phyloP scores from a whole-genome alignment of 2,888 invertebrate genomes.

The Aproaerema taeniolella region DNA sequence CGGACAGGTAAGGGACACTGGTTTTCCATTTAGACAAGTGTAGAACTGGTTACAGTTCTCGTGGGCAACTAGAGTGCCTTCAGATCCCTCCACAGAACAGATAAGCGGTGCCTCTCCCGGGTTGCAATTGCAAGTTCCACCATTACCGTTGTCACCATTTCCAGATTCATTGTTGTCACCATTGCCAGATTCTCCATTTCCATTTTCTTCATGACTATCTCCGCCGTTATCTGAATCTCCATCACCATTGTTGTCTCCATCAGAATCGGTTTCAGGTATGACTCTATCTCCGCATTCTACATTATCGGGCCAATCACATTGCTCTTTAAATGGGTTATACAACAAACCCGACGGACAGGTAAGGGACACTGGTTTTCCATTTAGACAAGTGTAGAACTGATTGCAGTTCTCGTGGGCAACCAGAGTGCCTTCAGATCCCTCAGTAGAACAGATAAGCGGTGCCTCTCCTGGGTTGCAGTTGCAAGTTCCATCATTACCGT shows the following conservation, averaged over 20 bases:
- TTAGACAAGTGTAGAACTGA: conserved; percentile 31
- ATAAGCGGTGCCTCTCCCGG: conserved; percentile 29
- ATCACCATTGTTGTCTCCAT: conserved; percentile 7
- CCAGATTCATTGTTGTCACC: neutral
- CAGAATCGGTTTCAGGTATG: conserved; percentile 25
- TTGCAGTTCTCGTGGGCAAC: conserved; percentile 39
- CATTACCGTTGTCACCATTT: conserved; percentile 2
- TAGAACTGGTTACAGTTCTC: conserved; percentile 39
- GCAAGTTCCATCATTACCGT: conserved; percentile 2
- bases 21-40: conserved; percentile 26
- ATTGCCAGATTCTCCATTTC: conserved; percentile 7
- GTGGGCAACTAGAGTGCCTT: conserved; percentile 33
- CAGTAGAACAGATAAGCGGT: conserved; percentile 15
- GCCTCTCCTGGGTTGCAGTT: conserved; percentile 20
- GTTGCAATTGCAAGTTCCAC: conserved; percentile 21
- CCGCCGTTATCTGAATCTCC: neutral
- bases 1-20: conserved; percentile 23
- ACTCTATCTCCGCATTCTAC: conserved; percentile 25
- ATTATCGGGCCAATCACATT: conserved; percentile 33
- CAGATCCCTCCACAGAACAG: conserved; percentile 28
- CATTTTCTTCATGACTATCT: neutral
- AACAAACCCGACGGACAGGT: conserved; percentile 17
- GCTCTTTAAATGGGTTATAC: conserved; percentile 20
- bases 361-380: conserved; percentile 24
- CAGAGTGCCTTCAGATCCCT: conserved; percentile 27